Percentiles rank a stretch among this genome's conserved stretches.
phyloP scores from a whole-genome alignment of 2,797 vertebrate species.

The Hydrocynus forskahlii region DNA sequence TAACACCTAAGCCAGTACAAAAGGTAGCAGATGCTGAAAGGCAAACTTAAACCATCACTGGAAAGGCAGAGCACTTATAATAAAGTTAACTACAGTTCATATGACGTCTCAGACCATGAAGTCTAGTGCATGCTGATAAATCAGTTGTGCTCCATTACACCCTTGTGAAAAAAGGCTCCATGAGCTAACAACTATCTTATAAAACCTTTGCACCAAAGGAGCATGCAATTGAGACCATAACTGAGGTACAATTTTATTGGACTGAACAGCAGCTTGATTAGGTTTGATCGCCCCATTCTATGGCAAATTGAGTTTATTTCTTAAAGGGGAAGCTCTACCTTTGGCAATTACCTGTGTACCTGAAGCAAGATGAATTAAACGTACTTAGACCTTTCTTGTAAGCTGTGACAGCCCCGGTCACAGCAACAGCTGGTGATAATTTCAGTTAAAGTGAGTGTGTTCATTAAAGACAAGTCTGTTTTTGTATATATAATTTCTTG shows the following conservation, averaged over 20 bases:
- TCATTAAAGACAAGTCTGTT: too few relatives aligned
- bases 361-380: not conserved
- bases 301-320: conserved; percentile 10
- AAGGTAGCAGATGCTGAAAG: not conserved
- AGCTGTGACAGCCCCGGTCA: too few relatives aligned
- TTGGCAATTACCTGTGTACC: not conserved
- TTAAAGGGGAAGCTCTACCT: not conserved
- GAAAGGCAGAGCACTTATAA: not conserved
- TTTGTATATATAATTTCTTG: too few relatives aligned
- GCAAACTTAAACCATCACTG: not conserved
- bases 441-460: too few relatives aligned
- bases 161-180: too few relatives aligned
- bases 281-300: not conserved
- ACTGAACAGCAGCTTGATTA: not conserved
- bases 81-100: not conserved
- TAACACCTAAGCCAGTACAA: too few relatives aligned
- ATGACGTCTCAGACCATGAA: not conserved
- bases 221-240: not conserved
- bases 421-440: too few relatives aligned
- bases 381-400: not conserved
- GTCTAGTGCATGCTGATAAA: not conserved
- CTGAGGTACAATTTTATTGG: not conserved
- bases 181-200: not conserved
- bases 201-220: not conserved
- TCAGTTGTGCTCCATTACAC: not conserved